A percentile compares a stretch with the other conserved stretches of the same genome.
Evolutionary conservation across 2,888 invertebrate species (phyloP).

Genomic region (Eucera pruinosa): DNA sequence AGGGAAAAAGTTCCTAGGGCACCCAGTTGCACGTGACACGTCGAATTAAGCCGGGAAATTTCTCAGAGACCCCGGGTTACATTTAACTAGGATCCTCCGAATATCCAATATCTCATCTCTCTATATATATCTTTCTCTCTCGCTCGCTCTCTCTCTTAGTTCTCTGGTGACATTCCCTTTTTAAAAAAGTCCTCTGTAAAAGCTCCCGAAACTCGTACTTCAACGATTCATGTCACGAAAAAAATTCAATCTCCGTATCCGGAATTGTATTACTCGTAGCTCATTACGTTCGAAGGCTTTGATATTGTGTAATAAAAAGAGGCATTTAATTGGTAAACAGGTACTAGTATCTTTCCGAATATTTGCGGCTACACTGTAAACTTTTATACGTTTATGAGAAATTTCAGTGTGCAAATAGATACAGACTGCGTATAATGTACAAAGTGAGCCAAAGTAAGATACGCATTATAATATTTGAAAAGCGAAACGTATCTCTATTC

Average conservation of each 20-base stretch:
- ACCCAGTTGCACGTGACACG: slow-evolving; percentile 22
- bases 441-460: too few relatives aligned
- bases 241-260: slow-evolving; percentile 23
- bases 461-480: too few relatives aligned
- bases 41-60: slow-evolving; percentile 46
- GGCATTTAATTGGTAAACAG: neutral
- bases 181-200: slow-evolving; percentile 3
- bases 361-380: too few relatives aligned
- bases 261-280: slow-evolving; percentile 24
- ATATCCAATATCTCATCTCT: slow-evolving; percentile 35
- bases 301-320: neutral
- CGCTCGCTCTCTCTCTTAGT: neutral
- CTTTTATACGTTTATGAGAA: too few relatives aligned
- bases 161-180: neutral
- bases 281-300: too few relatives aligned
- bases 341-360: neutral
- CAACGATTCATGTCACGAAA: neutral
- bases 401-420: too few relatives aligned
- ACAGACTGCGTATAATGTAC: too few relatives aligned
- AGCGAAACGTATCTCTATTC: too few relatives aligned
- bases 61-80: slow-evolving; percentile 11
- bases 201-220: slow-evolving; percentile 9
- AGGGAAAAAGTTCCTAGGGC: slow-evolving; percentile 12
- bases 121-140: too few relatives aligned
- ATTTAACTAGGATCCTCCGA: slow-evolving; percentile 30